Percentiles rank a stretch among this genome's conserved stretches.
Conservation (phyloP, 1,140 invertebrate species). For the Physella acuta region DNA sequence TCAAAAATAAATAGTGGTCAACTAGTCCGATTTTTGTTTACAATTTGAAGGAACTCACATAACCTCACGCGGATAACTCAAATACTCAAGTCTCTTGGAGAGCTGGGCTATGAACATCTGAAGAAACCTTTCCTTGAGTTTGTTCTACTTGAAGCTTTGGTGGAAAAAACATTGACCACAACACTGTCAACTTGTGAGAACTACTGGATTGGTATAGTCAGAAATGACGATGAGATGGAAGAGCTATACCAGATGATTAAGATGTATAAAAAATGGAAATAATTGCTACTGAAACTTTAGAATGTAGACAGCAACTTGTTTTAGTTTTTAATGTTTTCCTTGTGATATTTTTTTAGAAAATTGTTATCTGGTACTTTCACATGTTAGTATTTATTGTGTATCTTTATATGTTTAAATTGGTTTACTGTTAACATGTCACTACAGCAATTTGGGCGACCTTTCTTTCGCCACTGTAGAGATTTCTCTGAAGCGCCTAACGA, state of each 20-base stretch:
- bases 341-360: no score
- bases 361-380: no score
- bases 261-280: slow-evolving; percentile 7
- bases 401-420: no score
- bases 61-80: slow-evolving; percentile 50
- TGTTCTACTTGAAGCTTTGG: slow-evolving; percentile 43
- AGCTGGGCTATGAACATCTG: slow-evolving; percentile 45
- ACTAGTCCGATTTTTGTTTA: slow-evolving; percentile 21
- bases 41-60: slow-evolving; percentile 45
- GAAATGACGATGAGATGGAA: slow-evolving; percentile 34
- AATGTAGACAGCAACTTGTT: not conserved
- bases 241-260: slow-evolving; percentile 27
- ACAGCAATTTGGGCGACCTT: no score
- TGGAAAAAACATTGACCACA: slow-evolving; percentile 29
- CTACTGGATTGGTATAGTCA: slow-evolving; percentile 47
- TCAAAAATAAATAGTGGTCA: no score
- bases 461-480: no score
- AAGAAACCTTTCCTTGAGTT: slow-evolving; percentile 44
- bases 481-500: no score
- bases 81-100: slow-evolving; percentile 53
- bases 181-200: slow-evolving; percentile 39
- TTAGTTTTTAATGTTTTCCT: not conserved
- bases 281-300: not conserved
- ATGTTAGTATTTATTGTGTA: no score
- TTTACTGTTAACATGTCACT: no score